A percentile compares a stretch with the other conserved stretches of the same genome.
Conservation (phyloP, 2,888 invertebrate genomes). For the Adela reaumurella region DNA sequence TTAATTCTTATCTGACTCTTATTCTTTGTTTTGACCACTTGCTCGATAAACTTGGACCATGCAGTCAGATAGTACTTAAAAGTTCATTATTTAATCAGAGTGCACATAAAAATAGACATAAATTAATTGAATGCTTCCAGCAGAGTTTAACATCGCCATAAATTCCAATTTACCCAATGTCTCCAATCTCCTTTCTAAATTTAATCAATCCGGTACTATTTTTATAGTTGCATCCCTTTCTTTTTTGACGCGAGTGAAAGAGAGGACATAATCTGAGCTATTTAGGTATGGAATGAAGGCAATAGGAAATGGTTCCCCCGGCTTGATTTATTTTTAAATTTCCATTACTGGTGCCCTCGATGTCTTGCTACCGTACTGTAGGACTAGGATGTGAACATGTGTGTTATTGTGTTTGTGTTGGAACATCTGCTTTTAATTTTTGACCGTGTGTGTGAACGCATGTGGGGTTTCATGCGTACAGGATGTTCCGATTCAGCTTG, state of each 20-base stretch:
- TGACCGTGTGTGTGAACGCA: background rate
- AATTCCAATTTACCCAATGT: background rate
- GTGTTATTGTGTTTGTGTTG: background rate
- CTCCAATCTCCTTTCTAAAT: background rate
- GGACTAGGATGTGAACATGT: background rate
- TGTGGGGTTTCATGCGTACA: too few relatives aligned
- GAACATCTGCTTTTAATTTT: background rate
- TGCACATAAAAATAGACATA: background rate
- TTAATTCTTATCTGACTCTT: too few relatives aligned
- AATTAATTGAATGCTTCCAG: background rate
- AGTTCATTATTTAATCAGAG: too few relatives aligned
- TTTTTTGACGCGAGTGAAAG: background rate
- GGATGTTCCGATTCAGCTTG: too few relatives aligned
- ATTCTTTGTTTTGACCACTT: too few relatives aligned
- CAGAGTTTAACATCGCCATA: background rate
- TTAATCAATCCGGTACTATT: background rate
- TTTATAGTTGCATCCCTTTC: background rate
- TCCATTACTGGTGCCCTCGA: slow-evolving; percentile 16
- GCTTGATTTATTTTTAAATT: slow-evolving; percentile 42
- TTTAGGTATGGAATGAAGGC: background rate
- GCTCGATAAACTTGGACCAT: too few relatives aligned
- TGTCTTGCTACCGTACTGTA: too few relatives aligned
- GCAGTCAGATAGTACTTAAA: too few relatives aligned
- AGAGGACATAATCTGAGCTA: background rate
- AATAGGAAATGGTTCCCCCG: slow-evolving; percentile 25